Percentiles rank a stretch among this genome's conserved stretches.
Conservation (phyloP, 2,888 invertebrate species). For the Agonopterix subpropinquella region DNA sequence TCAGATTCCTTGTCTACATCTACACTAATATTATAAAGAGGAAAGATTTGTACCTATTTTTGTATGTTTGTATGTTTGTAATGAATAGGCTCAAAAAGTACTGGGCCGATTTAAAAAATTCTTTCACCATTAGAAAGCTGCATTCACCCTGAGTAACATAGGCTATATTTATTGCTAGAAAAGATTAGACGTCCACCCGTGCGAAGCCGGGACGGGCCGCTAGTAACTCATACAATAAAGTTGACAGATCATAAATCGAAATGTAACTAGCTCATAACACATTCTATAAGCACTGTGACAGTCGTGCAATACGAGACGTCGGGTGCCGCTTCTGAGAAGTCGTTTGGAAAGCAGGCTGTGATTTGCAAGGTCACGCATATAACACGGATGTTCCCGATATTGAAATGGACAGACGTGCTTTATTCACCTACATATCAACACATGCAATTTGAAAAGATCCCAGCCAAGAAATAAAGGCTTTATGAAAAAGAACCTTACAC, state of each 20-base stretch:
- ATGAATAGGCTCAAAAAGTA: no score
- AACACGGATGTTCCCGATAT: constrained; percentile 76
- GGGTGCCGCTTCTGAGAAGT: constrained; percentile 66
- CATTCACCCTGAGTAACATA: no score
- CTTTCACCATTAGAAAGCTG: no score
- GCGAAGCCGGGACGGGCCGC: no score
- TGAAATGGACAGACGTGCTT: constrained; percentile 75
- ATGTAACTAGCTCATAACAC: constrained; percentile 15
- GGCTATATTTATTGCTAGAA: no score
- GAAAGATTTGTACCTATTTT: no score
- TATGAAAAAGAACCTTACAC: constrained; percentile 49
- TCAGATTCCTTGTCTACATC: constrained; percentile 9
- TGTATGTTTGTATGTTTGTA: no score
- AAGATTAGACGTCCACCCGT: no score
- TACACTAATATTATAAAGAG: no score
- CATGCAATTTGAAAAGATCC: constrained; percentile 66
- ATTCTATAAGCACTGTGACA: constrained; percentile 54
- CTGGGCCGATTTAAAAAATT: no score
- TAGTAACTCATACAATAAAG: background rate
- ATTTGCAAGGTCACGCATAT: constrained; percentile 76
- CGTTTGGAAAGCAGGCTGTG: constrained; percentile 76
- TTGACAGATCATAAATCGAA: constrained; percentile 8
- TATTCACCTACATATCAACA: constrained; percentile 74
- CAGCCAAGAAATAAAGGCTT: constrained; percentile 32
- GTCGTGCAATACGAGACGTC: constrained; percentile 63